phyloP scores from a whole-genome alignment of 2,113 vertebrate genomes.

The Heloderma charlesbogerti region DNA sequence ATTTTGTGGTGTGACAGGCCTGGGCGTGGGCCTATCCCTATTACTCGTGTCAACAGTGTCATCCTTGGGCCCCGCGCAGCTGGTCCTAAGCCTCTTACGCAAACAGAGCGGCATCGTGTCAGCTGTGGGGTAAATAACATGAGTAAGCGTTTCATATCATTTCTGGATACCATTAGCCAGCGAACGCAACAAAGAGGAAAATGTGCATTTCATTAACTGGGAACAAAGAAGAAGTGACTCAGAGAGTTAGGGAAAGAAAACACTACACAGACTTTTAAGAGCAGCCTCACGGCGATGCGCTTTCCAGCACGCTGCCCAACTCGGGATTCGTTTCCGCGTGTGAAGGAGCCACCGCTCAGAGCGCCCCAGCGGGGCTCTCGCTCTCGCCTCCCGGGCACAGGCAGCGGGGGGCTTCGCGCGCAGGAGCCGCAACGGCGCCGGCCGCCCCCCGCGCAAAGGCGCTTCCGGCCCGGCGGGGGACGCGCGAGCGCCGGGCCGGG shows the following conservation, averaged over 20 bases:
- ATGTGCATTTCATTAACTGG: slow-evolving; percentile 49
- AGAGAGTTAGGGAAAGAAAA: slow-evolving; percentile 17
- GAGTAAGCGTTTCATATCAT: slow-evolving; percentile 24
- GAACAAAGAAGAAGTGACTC: slow-evolving; percentile 67
- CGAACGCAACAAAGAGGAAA: slow-evolving; percentile 13
- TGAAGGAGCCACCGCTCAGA: no score
- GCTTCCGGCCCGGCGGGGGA: no score
- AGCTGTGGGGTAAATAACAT: neutral
- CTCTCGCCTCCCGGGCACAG: no score
- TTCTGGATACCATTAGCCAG: slow-evolving; percentile 32
- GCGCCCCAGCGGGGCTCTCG: no score
- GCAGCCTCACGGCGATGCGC: neutral
- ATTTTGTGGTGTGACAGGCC: neutral
- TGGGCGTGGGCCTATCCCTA: neutral
- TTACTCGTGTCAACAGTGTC: neutral
- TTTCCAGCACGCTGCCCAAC: neutral
- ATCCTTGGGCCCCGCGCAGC: no score
- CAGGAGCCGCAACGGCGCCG: no score
- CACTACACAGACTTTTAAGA: no score
- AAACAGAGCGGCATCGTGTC: slow-evolving; percentile 9
- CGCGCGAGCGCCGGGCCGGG: no score
- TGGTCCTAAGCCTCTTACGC: neutral
- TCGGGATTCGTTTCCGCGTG: accelerated
- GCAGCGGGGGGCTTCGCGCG: no score
- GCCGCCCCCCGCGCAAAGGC: no score